Conservation (phyloP, 2,888 invertebrate species). For the Trilocha varians region DNA sequence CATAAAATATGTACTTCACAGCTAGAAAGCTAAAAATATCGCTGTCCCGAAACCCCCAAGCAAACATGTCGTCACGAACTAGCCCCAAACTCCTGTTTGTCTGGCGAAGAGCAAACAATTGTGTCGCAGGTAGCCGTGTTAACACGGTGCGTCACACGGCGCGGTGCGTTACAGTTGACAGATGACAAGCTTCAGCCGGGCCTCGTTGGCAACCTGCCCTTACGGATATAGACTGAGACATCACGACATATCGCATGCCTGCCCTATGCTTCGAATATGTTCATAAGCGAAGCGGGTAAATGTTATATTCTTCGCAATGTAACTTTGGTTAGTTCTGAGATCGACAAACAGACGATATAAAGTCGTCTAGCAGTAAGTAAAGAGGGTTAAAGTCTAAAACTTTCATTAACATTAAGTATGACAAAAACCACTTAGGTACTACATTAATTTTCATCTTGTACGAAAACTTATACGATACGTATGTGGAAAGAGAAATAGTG, state of each 20-base stretch:
- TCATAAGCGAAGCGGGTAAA: slow-evolving; percentile 17
- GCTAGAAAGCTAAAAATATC: not conserved
- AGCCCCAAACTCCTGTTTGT: not conserved
- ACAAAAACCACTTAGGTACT: too few species aligned
- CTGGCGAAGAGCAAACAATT: not conserved
- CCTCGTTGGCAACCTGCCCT: slow-evolving; percentile 58
- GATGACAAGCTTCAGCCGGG: slow-evolving; percentile 40
- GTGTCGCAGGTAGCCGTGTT: slow-evolving; percentile 20
- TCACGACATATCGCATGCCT: slow-evolving; percentile 32
- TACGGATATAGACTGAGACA: slow-evolving; percentile 59
- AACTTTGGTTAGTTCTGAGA: too few species aligned
- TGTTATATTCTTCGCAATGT: too few species aligned
- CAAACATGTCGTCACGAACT: not conserved
- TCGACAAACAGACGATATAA: too few species aligned
- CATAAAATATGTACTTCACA: too few species aligned
- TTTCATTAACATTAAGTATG: too few species aligned
- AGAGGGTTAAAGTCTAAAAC: too few species aligned
- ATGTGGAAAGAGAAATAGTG: too few species aligned
- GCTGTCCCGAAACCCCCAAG: not conserved
- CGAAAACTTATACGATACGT: too few species aligned
- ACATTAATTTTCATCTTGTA: too few species aligned
- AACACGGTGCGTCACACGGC: slow-evolving; percentile 31
- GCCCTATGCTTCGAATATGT: slow-evolving; percentile 14
- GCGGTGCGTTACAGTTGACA: slow-evolving; percentile 45
- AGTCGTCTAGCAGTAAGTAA: too few species aligned